Evolutionary conservation across 2,797 vertebrate genomes (phyloP).

Genomic region (Acomys russatus): DNA sequence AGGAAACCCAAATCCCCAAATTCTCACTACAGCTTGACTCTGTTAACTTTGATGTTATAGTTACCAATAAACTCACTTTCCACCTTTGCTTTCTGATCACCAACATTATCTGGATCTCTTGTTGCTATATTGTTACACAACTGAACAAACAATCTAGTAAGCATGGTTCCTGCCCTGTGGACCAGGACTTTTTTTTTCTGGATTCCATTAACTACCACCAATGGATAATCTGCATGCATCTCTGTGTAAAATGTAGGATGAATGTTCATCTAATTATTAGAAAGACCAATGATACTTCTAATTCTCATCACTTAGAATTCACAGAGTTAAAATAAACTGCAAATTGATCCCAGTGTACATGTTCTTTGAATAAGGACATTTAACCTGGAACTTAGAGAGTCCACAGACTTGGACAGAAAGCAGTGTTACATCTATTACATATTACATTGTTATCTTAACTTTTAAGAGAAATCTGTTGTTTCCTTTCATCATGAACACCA

Average conservation of each 20-base stretch:
- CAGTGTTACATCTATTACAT: neutral
- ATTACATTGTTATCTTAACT: neutral
- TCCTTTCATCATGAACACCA: neutral
- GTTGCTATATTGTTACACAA: neutral
- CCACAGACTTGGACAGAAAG: neutral
- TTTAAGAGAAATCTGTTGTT: constrained; percentile 48
- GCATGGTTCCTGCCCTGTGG: neutral
- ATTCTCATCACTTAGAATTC: neutral
- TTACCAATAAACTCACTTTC: neutral
- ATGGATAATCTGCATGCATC: neutral
- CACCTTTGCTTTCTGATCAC: neutral
- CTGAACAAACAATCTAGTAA: neutral
- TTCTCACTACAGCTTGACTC: neutral
- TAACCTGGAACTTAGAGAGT: neutral
- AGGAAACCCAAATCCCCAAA: too few species aligned
- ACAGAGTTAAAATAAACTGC: neutral
- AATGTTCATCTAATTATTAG: neutral
- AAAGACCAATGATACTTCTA: neutral
- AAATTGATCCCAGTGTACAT: neutral
- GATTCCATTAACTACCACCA: neutral
- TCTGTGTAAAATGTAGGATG: too few species aligned
- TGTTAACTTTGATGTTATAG: neutral
- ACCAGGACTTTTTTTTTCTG: neutral
- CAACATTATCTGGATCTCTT: neutral
- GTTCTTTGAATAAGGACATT: neutral